Evolutionary conservation across 2,888 invertebrate species (phyloP).

Genomic region (Abrostola tripartita): DNA sequence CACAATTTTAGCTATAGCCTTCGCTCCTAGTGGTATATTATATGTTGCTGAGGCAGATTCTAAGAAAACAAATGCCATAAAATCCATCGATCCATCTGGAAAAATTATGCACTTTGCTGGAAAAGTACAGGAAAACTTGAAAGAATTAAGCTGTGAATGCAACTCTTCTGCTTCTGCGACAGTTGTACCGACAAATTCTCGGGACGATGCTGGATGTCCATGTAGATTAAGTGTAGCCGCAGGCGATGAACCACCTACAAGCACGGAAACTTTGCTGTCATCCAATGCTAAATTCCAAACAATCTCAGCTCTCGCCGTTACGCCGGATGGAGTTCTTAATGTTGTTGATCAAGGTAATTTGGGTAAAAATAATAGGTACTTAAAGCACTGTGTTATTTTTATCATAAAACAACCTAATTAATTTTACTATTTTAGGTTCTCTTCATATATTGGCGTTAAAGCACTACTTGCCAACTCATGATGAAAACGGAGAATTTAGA

Average conservation of each 20-base stretch:
- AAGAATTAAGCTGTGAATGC: constrained; percentile 89
- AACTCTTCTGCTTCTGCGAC: constrained; percentile 88
- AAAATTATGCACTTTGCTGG: constrained; percentile 97
- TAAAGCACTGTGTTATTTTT: not conserved
- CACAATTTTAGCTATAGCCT: constrained; percentile 95
- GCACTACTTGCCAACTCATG: constrained; percentile 95
- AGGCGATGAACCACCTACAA: constrained; percentile 91
- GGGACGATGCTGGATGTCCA: constrained; percentile 84
- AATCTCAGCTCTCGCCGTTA: constrained; percentile 96
- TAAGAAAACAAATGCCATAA: constrained; percentile 93
- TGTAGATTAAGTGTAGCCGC: constrained; percentile 86
- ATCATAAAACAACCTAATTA: not conserved
- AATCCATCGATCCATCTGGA: constrained; percentile 96
- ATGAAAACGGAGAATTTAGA: constrained; percentile 96
- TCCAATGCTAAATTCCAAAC: constrained; percentile 97
- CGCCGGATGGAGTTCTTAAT: constrained; percentile 98
- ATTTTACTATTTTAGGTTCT: constrained; percentile 87
- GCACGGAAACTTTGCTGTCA: constrained; percentile 95
- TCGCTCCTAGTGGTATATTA: constrained; percentile 96
- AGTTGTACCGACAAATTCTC: constrained; percentile 72
- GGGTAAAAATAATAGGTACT: not conserved
- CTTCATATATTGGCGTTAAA: constrained; percentile 95
- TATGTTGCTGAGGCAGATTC: constrained; percentile 98
- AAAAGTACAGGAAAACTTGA: constrained; percentile 90
- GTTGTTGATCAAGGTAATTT: constrained; percentile 96